Evolutionary conservation across 2,797 vertebrate species (phyloP).

Genomic region (Tragopan temminckii): DNA sequence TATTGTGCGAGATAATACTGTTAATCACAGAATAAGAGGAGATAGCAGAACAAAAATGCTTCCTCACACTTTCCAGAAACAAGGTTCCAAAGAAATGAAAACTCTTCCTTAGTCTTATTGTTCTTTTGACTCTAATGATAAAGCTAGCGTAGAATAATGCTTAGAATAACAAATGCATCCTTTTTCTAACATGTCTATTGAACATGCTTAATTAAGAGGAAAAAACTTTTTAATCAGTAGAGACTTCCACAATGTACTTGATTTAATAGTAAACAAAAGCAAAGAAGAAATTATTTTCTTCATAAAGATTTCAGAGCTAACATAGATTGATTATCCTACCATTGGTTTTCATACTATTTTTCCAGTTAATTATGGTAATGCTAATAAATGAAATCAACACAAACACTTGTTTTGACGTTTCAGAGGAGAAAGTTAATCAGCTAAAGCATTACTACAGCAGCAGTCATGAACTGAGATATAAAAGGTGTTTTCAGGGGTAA

Average conservation of each 20-base stretch:
- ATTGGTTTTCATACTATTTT: background rate
- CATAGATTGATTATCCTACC: background rate
- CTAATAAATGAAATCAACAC: background rate
- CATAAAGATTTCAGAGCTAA: background rate
- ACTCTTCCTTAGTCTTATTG: background rate
- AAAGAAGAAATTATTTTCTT: background rate
- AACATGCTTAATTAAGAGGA: background rate
- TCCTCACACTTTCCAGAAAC: background rate
- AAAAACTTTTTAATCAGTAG: background rate
- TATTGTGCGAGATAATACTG: background rate
- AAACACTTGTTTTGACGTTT: background rate
- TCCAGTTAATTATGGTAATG: background rate
- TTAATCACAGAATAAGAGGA: background rate
- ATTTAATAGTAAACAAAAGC: background rate
- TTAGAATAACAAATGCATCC: background rate
- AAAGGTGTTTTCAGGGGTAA: background rate
- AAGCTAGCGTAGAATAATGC: background rate
- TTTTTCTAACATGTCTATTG: background rate
- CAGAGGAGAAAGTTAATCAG: background rate
- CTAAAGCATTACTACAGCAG: background rate
- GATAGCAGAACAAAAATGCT: background rate
- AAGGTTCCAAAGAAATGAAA: background rate
- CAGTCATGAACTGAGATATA: background rate
- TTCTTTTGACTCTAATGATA: background rate
- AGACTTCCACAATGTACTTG: background rate